A percentile compares a stretch with the other conserved stretches of the same genome.
phyloP scores from a whole-genome alignment of 2,888 invertebrate species.

The Leptopilina syphax region DNA sequence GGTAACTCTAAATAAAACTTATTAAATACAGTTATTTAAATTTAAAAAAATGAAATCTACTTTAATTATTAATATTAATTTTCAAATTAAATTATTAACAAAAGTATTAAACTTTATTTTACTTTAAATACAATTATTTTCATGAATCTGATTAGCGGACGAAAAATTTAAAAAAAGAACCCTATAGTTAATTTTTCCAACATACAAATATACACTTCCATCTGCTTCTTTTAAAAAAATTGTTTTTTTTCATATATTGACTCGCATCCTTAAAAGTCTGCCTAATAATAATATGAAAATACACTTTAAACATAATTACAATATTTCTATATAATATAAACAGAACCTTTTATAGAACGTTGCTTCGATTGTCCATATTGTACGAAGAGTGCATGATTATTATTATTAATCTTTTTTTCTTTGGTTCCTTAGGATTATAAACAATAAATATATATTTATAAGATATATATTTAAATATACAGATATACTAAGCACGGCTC shows the following conservation, averaged over 20 bases:
- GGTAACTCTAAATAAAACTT: no score
- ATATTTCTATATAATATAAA: conserved; percentile 44
- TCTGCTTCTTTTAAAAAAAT: conserved; percentile 27
- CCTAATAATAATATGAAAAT: conserved; percentile 48
- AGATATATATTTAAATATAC: conserved; percentile 17
- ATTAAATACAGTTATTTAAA: no score
- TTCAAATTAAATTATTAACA: no score
- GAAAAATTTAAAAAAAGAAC: background rate
- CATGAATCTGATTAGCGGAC: background rate
- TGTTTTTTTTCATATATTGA: conserved; percentile 32
- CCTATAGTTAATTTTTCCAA: background rate
- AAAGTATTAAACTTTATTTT: no score
- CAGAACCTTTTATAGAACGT: conserved; percentile 54
- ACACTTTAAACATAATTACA: conserved; percentile 44
- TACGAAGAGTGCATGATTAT: conserved; percentile 62
- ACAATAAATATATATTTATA: conserved; percentile 30
- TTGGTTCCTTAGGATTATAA: conserved; percentile 52
- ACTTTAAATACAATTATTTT: no score
- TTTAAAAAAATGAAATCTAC: no score
- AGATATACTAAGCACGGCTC: conserved; percentile 59
- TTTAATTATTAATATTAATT: no score
- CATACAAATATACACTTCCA: conserved; percentile 12
- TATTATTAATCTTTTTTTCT: conserved; percentile 45
- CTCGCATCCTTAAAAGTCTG: conserved; percentile 46
- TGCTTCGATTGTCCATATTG: conserved; percentile 61